A percentile compares a stretch with the other conserved stretches of the same genome.
Evolutionary conservation across 2,888 invertebrate species (phyloP).

Genomic region (Malacosoma neustria): DNA sequence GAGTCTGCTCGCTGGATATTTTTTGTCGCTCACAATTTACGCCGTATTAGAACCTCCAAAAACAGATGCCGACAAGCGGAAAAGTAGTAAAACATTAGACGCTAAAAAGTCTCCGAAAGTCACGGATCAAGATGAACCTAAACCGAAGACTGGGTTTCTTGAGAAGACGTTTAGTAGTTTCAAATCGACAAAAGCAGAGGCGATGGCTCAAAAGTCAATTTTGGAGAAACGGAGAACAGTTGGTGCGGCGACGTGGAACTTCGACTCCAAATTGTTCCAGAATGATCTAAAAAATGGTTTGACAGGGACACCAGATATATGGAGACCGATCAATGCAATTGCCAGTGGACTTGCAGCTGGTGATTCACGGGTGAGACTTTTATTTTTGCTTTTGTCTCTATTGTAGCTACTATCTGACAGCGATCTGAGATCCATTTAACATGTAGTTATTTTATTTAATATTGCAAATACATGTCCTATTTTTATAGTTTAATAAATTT

Average conservation of each 20-base stretch:
- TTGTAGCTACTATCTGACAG: no score
- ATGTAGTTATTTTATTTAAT: no score
- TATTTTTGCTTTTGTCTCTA: no score
- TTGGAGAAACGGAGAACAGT: slow-evolving; percentile 79
- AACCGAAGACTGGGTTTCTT: slow-evolving; percentile 66
- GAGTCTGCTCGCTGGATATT: slow-evolving; percentile 77
- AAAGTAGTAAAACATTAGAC: slow-evolving; percentile 43
- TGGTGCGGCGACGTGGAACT: slow-evolving; percentile 80
- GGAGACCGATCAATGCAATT: slow-evolving; percentile 80
- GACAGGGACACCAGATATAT: slow-evolving; percentile 80
- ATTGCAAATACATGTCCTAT: no score
- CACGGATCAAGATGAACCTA: slow-evolving; percentile 58
- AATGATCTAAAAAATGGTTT: slow-evolving; percentile 75
- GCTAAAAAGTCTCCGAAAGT: slow-evolving; percentile 45
- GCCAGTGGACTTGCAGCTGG: slow-evolving; percentile 75
- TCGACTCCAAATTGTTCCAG: slow-evolving; percentile 78
- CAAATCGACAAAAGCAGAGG: slow-evolving; percentile 58
- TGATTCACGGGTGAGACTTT: slow-evolving; percentile 64
- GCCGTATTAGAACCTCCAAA: slow-evolving; percentile 78
- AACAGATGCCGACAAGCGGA: slow-evolving; percentile 47
- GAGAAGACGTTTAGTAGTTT: slow-evolving; percentile 66
- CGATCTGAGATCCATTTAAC: no score
- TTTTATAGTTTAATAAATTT: no score
- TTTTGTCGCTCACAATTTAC: slow-evolving; percentile 80
- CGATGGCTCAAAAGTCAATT: slow-evolving; percentile 57